These are phyloP conservation scores for Ctenopoma multispine DNA, from an alignment of 2,797 vertebrate genomes.

Conservation along the genomic window DNA sequence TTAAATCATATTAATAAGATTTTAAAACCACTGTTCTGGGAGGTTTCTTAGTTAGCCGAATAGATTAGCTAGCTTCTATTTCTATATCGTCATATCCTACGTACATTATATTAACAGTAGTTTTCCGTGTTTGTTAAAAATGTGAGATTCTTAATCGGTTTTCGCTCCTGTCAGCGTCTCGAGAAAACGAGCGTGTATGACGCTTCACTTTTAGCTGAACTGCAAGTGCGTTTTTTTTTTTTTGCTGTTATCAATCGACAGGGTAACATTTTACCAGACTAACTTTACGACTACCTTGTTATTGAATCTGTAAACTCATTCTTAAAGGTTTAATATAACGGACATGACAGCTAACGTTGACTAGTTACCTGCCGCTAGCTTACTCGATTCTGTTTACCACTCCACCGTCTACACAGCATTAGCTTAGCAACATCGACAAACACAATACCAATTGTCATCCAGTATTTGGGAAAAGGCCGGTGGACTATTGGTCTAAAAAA, in stretches of 20 bases:
- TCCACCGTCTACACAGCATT: constrained; percentile 3
- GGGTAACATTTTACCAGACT: too few species aligned
- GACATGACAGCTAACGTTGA: background rate
- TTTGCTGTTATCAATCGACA: background rate
- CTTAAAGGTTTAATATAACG: background rate
- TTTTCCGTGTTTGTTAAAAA: too few species aligned
- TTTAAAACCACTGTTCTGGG: too few species aligned
- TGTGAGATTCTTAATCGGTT: background rate
- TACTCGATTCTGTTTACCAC: constrained; percentile 9
- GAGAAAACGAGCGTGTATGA: background rate
- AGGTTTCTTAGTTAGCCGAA: too few species aligned
- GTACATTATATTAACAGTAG: too few species aligned
- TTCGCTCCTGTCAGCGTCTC: background rate
- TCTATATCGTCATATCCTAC: background rate
- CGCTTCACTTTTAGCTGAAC: constrained; percentile 9
- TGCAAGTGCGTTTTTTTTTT: too few species aligned
- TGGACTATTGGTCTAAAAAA: background rate
- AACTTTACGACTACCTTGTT: fast-evolving
- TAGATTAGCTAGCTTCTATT: background rate
- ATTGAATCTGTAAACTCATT: background rate
- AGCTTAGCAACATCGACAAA: constrained; percentile 54
- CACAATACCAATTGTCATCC: background rate
- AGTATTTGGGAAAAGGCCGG: background rate
- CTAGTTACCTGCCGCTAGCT: background rate
- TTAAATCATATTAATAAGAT: too few species aligned